Evolutionary conservation across 2,797 vertebrate genomes (phyloP).

Genomic region (Brachyrhaphis roseni): DNA sequence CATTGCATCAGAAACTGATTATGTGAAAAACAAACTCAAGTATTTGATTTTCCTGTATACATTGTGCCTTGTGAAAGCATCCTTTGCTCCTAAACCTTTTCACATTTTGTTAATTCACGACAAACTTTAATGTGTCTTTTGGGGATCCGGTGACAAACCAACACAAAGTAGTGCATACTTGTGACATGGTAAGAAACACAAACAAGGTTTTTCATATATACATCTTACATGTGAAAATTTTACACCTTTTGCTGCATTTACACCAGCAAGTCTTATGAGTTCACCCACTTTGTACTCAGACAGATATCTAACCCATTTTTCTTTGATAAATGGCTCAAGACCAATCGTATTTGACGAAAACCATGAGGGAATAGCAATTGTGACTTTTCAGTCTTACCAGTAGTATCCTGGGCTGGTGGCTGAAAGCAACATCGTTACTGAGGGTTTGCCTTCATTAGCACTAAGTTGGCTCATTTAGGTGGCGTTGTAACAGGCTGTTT

Average conservation of each 20-base stretch:
- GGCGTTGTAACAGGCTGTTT: neutral
- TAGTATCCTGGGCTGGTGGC: neutral
- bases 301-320: neutral
- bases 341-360: neutral
- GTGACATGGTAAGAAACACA: neutral
- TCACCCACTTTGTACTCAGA: neutral
- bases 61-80: neutral
- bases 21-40: constrained; percentile 53
- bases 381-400: neutral
- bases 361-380: neutral
- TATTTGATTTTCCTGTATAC: constrained; percentile 36
- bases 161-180: neutral
- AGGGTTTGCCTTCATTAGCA: neutral
- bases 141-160: neutral
- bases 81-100: neutral
- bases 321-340: neutral
- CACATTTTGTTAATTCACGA: neutral
- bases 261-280: neutral
- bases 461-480: neutral
- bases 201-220: neutral
- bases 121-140: neutral
- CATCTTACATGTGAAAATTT: neutral
- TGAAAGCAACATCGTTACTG: neutral
- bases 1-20: constrained; percentile 69
- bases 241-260: neutral